Conservation (phyloP, 2,888 invertebrate genomes). For the Bellardia pandia region DNA sequence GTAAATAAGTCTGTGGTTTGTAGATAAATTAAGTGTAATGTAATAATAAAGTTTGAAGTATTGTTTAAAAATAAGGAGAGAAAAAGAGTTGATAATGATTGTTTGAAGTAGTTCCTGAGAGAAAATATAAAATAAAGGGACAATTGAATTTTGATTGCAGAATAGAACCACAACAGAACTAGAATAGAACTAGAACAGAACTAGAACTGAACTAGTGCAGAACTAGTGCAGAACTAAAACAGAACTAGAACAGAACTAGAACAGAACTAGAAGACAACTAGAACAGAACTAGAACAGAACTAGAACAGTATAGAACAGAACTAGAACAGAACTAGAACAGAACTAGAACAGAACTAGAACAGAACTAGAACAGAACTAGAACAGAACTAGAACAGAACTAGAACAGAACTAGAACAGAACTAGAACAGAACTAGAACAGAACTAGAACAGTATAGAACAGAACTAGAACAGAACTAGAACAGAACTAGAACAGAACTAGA, state of each 20-base stretch:
- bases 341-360: not conserved
- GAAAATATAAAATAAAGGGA: slow-evolving; percentile 1
- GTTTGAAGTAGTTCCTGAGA: not conserved
- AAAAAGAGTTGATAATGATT: not conserved
- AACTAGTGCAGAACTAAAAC: no score
- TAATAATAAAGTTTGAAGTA: not conserved
- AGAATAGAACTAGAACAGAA: no score
- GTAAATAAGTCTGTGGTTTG: not conserved
- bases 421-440: not conserved
- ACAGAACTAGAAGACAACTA: no score
- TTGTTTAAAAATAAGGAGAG: not conserved
- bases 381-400: not conserved
- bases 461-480: not conserved
- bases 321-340: no score
- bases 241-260: no score
- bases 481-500: not conserved
- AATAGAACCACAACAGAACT: not conserved
- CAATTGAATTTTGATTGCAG: not conserved
- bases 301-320: not conserved
- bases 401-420: not conserved
- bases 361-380: not conserved
- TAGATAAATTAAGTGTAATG: not conserved
- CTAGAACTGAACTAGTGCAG: no score
- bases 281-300: not conserved
- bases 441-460: not conserved